Evolutionary conservation across 2,888 invertebrate genomes (phyloP), one percentile per base, ranked within the genome.

Genomic region (Mythimna ferrago): DNA sequence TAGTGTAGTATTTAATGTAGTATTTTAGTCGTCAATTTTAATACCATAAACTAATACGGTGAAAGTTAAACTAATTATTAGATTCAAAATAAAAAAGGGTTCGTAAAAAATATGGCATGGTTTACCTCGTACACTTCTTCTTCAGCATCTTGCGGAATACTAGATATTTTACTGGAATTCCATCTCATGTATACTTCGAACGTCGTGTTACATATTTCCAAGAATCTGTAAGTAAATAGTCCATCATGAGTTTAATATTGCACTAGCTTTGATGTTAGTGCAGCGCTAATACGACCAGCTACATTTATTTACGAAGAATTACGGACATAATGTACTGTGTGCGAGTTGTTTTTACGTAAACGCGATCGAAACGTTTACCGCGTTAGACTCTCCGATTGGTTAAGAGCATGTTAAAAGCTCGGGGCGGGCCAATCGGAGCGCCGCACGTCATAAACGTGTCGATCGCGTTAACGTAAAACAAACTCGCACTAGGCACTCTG

Each of bases 101-200:
- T 44, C 44, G 11, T 2, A 51, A 16, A 51, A 19, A n/a, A 53
- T 6, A 53, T 53, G 1, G 7, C 51, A 53, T 32, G 19, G 16
- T 1, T 16, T 85, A 96, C 96, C 92, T 96, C 95, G 78, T 96
- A 96, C 1, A 94, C 94, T 80, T 96, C 96, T 70, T 96, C 98
- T 88, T 98, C 98, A 68, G 98, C 98, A 19, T 97, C 97, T 44
- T 97, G 97, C 3, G 96, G 94, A 77, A 97, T 97, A 35, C 94
- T 93, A 0, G 97, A 97, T 61, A 97, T 94, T 82, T 97, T 97
- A 66, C 97, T 97, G 0, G 96, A 95, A 87, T 97, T 98, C 92
- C 97, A 97, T 81, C 97, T 95, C 73, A 97, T 96, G 89, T 98
- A 98, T 2, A 97, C 97, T 89, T 98, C 97, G 72, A 98, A 97